Evolutionary conservation across 1,140 invertebrate species (phyloP), one percentile per base, ranked within the genome.

Genomic region (Phymastichus coffea): DNA sequence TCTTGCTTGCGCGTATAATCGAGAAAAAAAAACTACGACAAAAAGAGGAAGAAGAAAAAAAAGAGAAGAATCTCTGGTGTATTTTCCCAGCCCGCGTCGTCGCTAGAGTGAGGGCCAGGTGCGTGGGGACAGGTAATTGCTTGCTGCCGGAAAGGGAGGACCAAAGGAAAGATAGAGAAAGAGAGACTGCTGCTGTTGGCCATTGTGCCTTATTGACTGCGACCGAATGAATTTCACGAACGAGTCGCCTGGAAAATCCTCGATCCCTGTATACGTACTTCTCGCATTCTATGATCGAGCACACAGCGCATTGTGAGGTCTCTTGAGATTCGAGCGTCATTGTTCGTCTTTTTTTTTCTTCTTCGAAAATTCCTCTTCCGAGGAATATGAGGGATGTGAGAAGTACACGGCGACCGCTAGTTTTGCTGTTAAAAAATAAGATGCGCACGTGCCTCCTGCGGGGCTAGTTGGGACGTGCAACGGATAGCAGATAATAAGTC

Each of bases 151-250:
- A 49, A 12, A 37, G 22, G 25, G 28, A 38, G 28, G 4, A 20
- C 9, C 14, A n/a, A n/a, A 25, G 30, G 14, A 12, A n/a, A n/a
- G n/a, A n/a, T 6, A 30, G 47, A 10, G 28, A 22, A 17, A 49
- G 17, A 20, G 47, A 19, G 26, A 49, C 15, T 25, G 22, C 2
- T 20, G 14, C 15, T n/a, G n/a, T n/a, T n/a, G n/a, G 4, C 9
- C 38, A 58, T 59, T 59, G 57, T 59, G 41, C 49, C 57, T 38
- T 53, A 59, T 59, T 59, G 57, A 59, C 57, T 59, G 41, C 48
- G 28, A 41, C 26, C 22, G 47, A 41, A 46, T 52, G 38, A 35
- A 59, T 52, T 46, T 52, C 20, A 19, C 19, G n/a, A n/a, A n/a
- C n/a, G n/a, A n/a, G n/a, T n/a, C n/a, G n/a, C n/a, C n/a, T n/a